These are phyloP conservation scores for Ramphastos sulfuratus DNA, from an alignment of 2,113 vertebrate species.

Conservation along the genomic window DNA sequence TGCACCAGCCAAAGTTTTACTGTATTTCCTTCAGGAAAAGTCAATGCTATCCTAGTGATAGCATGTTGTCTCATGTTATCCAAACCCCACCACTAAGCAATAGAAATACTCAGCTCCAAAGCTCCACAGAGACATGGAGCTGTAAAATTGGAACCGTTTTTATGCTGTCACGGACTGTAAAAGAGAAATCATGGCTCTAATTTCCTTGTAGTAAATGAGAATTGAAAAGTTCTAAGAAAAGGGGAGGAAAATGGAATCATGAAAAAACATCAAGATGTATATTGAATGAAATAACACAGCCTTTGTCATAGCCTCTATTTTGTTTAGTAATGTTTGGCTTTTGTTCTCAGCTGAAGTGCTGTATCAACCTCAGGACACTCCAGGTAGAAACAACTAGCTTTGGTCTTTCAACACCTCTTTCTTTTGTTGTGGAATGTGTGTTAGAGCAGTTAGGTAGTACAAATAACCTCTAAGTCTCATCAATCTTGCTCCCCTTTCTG, in stretches of 20 bases:
- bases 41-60: neutral
- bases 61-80: neutral
- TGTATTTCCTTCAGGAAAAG: neutral
- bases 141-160: constrained; percentile 8
- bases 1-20: neutral
- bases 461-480: constrained; percentile 52
- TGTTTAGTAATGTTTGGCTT: neutral
- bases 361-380: neutral
- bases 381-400: neutral
- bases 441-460: neutral
- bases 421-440: constrained; percentile 27
- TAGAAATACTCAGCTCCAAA: neutral
- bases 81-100: neutral
- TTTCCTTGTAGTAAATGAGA: neutral
- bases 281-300: neutral
- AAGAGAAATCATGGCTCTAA: constrained; percentile 19
- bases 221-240: neutral
- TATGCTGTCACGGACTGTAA: neutral
- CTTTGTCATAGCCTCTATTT: neutral
- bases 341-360: neutral
- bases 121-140: neutral
- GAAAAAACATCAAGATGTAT: neutral
- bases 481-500: constrained; percentile 15
- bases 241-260: fast-evolving
- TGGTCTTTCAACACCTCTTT: constrained; percentile 51